Base-by-base conservation (phyloP, 2,888 invertebrate species). In the Brachynemurus nebulosus region DNA sequence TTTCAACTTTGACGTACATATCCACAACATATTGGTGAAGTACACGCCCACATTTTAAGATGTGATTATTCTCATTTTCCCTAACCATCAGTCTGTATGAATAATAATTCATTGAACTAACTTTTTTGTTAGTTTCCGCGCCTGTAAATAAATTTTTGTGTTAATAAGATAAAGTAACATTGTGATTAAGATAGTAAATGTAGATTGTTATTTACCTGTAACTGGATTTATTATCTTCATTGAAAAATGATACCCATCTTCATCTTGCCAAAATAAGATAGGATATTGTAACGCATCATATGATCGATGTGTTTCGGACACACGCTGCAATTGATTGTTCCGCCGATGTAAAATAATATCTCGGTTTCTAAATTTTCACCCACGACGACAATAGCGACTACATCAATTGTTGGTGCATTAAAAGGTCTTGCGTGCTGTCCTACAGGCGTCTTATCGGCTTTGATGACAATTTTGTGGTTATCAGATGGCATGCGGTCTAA, bases 271-370 rank as follows among this genome's bases (percentile, higher is more conserved):
- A 33, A 33, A 42, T 1, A 42, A 8, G n/a, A 42, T 17, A 16
- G 33, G 42, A 49, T 66, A 66, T 46, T 59, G 55, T 33, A 64
- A 48, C 3, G 63, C 57, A 51, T 65, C 62, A 48, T 60, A 61
- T 36, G 51, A 51, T 9, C 55, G 48, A 40, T 61, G 59, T 33
- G 55, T 57, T 51, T 60, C 57, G 8, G 21, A 33, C 19, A 58
- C 47, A 49, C 51, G 53, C 19, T 54, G 45, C 30, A 58, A 34
- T 27, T 51, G 39, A 38, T 51, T 50, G 44, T 50, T 51, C 40
- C 57, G 50, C 3, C 54, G 51, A 50, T 58, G 56, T 25, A 64
- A 39, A 4, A 59, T 54, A 49, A 63, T 60, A 51, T 55, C 53
- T 49, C 47, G 48, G n/a, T 44, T 34, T 51, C 54, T 17, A 54